phyloP scores from a whole-genome alignment of 2,113 vertebrate species.

The Phodopus roborovskii region DNA sequence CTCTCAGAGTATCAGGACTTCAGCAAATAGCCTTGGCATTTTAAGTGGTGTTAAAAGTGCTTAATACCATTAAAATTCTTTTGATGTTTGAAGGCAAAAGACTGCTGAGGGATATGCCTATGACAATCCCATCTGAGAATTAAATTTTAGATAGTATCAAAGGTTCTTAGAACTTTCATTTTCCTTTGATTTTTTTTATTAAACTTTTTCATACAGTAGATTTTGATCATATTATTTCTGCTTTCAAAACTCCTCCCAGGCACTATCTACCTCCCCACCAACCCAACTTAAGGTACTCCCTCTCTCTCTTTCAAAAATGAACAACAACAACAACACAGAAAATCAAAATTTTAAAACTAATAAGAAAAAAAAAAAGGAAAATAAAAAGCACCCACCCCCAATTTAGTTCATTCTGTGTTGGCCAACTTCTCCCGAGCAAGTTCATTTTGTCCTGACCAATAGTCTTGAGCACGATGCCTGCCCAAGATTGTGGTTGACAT shows the following conservation, averaged over 20 bases:
- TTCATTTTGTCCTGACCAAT: neutral
- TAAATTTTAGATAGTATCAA: neutral
- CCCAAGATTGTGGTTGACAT: neutral
- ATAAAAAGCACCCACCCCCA: neutral
- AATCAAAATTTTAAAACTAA: neutral
- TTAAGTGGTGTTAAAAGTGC: slow-evolving; percentile 45
- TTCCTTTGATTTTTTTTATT: neutral
- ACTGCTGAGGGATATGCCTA: neutral
- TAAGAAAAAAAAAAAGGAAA: neutral
- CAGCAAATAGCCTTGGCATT: slow-evolving; percentile 56
- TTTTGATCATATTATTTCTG: neutral
- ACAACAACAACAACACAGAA: neutral
- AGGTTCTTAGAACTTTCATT: slow-evolving; percentile 7
- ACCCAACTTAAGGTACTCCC: neutral
- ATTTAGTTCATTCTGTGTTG: neutral
- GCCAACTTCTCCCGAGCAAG: neutral
- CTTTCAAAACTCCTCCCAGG: neutral
- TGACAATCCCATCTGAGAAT: neutral
- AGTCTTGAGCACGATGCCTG: neutral
- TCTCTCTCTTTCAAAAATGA: neutral
- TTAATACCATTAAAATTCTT: slow-evolving; percentile 57
- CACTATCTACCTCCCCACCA: neutral
- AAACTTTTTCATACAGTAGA: neutral
- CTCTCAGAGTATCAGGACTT: neutral
- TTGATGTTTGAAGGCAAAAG: slow-evolving; percentile 60